phyloP scores from a whole-genome alignment of 2,797 vertebrate species.

The Sebastes taczanowskii region DNA sequence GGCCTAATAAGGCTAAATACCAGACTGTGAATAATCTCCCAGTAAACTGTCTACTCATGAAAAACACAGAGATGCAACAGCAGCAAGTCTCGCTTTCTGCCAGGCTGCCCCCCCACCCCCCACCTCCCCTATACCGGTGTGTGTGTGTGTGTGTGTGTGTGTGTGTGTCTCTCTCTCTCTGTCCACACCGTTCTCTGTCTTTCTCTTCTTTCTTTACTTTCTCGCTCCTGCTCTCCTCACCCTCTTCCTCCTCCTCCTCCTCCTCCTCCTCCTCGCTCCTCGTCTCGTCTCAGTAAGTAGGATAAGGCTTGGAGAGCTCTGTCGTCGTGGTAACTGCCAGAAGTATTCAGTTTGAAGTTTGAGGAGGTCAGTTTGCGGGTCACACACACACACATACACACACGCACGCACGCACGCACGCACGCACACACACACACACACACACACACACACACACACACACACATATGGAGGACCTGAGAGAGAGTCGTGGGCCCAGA shows the following conservation, averaged over 20 bases:
- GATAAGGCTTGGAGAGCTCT: slow-evolving; percentile 95
- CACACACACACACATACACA: slow-evolving; percentile 43
- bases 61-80: slow-evolving; percentile 76
- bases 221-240: slow-evolving; percentile 39
- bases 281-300: slow-evolving; percentile 89
- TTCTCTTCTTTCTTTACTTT: slow-evolving; percentile 50
- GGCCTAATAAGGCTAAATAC: slow-evolving; percentile 75
- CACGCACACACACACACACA: slow-evolving; percentile 36
- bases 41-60: slow-evolving; percentile 78
- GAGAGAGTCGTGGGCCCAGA: slow-evolving; percentile 20
- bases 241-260: slow-evolving; percentile 27
- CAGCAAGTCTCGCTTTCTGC: slow-evolving; percentile 78
- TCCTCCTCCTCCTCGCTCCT: slow-evolving; percentile 52
- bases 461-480: slow-evolving; percentile 15
- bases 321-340: slow-evolving; percentile 99
- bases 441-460: slow-evolving; percentile 5
- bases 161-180: not conserved
- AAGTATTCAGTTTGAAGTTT: slow-evolving; percentile 99
- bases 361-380: slow-evolving; percentile 95
- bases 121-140: not conserved
- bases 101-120: slow-evolving; percentile 19
- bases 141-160: not conserved
- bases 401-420: not conserved
- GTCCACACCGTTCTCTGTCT: slow-evolving; percentile 31
- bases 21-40: slow-evolving; percentile 77